Evolutionary conservation across 2,797 vertebrate genomes (phyloP).

Genomic region (Coregonus ussuriensis): DNA sequence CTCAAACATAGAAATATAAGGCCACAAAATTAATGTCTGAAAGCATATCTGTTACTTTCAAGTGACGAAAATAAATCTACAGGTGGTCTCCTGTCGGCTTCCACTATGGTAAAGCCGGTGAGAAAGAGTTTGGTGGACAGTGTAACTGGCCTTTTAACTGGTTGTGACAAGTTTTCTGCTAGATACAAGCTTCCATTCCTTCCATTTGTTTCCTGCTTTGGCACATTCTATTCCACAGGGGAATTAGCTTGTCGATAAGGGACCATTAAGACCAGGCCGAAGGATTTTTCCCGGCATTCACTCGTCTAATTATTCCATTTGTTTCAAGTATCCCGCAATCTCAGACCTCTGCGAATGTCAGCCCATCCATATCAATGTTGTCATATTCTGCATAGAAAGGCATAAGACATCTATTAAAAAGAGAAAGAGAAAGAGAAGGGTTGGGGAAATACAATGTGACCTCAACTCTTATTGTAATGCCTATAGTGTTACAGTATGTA

Average conservation of each 20-base stretch:
- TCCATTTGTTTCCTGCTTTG: constrained; percentile 63
- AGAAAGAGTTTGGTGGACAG: background rate
- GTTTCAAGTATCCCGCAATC: constrained; percentile 63
- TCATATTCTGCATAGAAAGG: background rate
- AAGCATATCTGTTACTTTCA: background rate
- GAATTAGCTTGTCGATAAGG: constrained; percentile 74
- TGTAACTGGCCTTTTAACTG: constrained; percentile 28
- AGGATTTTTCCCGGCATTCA: constrained; percentile 65
- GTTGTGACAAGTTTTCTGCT: constrained; percentile 14
- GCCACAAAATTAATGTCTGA: background rate
- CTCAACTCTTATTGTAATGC: background rate
- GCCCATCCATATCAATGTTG: constrained; percentile 49
- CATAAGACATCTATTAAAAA: background rate
- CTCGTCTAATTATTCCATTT: constrained; percentile 56
- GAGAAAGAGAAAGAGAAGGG: background rate
- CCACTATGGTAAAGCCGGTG: background rate
- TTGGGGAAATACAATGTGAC: background rate
- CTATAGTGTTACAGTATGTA: background rate
- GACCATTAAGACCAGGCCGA: constrained; percentile 51
- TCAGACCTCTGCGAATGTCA: constrained; percentile 63
- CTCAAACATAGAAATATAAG: background rate
- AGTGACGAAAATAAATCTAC: background rate
- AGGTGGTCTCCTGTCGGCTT: background rate
- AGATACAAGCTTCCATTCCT: constrained; percentile 55
- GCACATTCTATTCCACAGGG: constrained; percentile 67